Percentiles rank a stretch among this genome's conserved stretches.
phyloP scores from a whole-genome alignment of 2,888 invertebrate genomes.

The Agrochola litura region DNA sequence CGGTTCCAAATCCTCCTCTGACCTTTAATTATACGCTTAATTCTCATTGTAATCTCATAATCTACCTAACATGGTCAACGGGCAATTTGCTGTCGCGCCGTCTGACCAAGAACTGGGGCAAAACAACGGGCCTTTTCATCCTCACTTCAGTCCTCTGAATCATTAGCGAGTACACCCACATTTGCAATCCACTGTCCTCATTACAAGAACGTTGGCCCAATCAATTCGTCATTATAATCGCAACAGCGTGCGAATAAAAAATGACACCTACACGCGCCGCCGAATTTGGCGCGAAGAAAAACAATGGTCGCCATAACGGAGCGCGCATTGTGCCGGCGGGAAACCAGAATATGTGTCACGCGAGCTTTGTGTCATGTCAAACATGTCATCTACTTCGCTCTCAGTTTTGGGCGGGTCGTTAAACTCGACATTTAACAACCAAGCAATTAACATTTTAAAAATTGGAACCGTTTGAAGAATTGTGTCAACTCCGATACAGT shows the following conservation, averaged over 20 bases:
- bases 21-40: constrained; percentile 71
- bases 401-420: constrained; percentile 71
- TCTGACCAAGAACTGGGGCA: constrained; percentile 74
- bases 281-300: constrained; percentile 82
- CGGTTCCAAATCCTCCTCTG: constrained; percentile 61
- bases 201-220: constrained; percentile 82
- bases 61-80: constrained; percentile 72
- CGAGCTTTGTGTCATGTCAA: constrained; percentile 72
- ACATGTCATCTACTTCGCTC: constrained; percentile 73
- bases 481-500: constrained; percentile 60
- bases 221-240: constrained; percentile 88
- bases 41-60: constrained; percentile 69
- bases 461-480: constrained; percentile 60
- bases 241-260: constrained; percentile 84
- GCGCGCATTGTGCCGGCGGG: constrained; percentile 63
- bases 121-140: constrained; percentile 81
- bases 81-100: constrained; percentile 66
- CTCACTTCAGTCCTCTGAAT: constrained; percentile 79
- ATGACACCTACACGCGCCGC: constrained; percentile 81
- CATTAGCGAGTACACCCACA: constrained; percentile 86
- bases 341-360: constrained; percentile 71
- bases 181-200: constrained; percentile 80
- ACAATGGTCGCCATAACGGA: constrained; percentile 86
- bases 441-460: constrained; percentile 61
- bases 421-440: constrained; percentile 65